Percentiles rank a stretch among this genome's conserved stretches.
Conservation (phyloP, 92 coral and sea anemone species). For the Epizoanthus ramosus region DNA sequence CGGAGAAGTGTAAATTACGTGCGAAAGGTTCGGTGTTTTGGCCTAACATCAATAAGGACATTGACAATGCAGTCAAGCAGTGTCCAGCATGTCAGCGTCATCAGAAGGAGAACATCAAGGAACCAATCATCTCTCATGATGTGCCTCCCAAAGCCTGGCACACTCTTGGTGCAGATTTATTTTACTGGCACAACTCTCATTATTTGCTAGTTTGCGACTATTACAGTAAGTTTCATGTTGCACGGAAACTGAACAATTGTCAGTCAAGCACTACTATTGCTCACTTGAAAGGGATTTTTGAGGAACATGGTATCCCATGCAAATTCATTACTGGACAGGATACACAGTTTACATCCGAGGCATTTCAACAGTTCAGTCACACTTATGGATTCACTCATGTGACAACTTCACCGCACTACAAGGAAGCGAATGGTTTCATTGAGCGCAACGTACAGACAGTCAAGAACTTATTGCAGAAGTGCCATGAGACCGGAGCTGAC, state of each 20-base stretch:
- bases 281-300: constrained; percentile 67
- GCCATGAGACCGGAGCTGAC: no score
- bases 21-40: constrained; percentile 65
- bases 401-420: no score
- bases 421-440: no score
- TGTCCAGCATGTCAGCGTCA: constrained; percentile 68
- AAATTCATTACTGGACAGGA: constrained; percentile 68
- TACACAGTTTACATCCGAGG: constrained; percentile 50
- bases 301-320: constrained; percentile 67
- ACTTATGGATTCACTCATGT: no score
- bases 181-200: constrained; percentile 45
- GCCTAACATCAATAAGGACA: constrained; percentile 55
- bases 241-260: constrained; percentile 53
- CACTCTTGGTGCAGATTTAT: constrained; percentile 57
- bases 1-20: constrained; percentile 47
- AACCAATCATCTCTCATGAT: constrained; percentile 62
- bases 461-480: no score
- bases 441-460: no score
- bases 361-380: background rate
- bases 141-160: constrained; percentile 58
- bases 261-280: constrained; percentile 55
- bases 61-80: constrained; percentile 52
- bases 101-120: constrained; percentile 67
- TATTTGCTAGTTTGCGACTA: constrained; percentile 60
- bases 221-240: constrained; percentile 60